Conservation (phyloP, 2,113 vertebrate species). For the Petaurus breviceps region DNA sequence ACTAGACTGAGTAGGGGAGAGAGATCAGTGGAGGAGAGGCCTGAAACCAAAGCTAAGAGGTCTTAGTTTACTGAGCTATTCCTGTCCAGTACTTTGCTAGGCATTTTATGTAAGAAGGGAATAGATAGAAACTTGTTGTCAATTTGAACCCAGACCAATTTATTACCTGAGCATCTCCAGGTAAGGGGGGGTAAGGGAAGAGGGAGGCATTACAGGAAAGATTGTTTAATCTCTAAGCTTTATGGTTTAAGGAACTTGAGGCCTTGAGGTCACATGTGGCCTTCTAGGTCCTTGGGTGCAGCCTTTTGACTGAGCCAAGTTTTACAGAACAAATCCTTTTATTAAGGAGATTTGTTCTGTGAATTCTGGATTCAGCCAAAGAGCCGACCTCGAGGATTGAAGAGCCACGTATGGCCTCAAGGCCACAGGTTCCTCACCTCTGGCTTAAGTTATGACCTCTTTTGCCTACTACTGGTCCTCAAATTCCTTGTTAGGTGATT, state of each 20-base stretch:
- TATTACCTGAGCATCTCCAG: slow-evolving; percentile 20
- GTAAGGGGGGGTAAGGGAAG: not conserved
- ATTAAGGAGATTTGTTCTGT: too few relatives aligned
- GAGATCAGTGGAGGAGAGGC: not conserved
- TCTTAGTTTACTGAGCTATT: not conserved
- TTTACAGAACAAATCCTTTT: too few relatives aligned
- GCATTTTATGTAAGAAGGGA: slow-evolving; percentile 38
- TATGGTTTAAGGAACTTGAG: not conserved
- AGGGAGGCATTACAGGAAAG: not conserved
- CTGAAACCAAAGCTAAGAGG: not conserved
- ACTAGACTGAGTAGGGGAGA: not conserved
- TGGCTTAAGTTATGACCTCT: not conserved
- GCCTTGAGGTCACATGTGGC: too few relatives aligned
- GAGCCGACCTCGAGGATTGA: too few relatives aligned
- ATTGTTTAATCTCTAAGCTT: not conserved
- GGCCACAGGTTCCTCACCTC: too few relatives aligned
- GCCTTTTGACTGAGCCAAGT: too few relatives aligned
- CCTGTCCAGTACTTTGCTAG: not conserved
- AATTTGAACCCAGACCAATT: not conserved
- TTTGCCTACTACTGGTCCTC: not conserved
- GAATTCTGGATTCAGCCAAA: too few relatives aligned
- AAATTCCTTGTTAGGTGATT: not conserved
- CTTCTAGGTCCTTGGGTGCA: too few relatives aligned
- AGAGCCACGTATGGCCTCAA: too few relatives aligned
- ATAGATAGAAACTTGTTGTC: not conserved